Evolutionary conservation across 2,888 invertebrate genomes (phyloP).

Genomic region (Fissipunctia ypsillon): DNA sequence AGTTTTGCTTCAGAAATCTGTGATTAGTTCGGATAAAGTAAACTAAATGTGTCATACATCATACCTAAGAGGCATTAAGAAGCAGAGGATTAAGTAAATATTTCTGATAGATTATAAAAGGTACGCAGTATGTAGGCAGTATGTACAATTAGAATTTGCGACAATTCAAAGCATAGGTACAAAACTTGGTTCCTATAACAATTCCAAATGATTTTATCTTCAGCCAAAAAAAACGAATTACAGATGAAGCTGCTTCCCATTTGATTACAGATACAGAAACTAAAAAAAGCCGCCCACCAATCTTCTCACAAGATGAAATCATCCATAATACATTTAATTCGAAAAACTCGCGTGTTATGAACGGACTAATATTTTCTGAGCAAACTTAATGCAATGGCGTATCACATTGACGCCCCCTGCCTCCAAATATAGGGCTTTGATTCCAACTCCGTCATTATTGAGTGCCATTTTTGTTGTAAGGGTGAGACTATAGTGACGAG

Average conservation of each 20-base stretch:
- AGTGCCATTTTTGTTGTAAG: constrained; percentile 47
- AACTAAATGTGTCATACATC: too few relatives aligned
- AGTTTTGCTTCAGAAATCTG: too few relatives aligned
- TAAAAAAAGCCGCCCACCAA: constrained; percentile 20
- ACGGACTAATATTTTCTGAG: constrained; percentile 39
- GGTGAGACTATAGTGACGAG: constrained; percentile 33
- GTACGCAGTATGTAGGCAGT: too few relatives aligned
- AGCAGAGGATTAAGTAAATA: too few relatives aligned
- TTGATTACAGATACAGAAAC: constrained; percentile 18
- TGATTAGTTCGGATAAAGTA: too few relatives aligned
- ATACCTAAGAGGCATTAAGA: too few relatives aligned
- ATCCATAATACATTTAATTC: constrained; percentile 31
- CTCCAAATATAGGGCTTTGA: constrained; percentile 57
- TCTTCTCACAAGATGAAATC: constrained; percentile 47
- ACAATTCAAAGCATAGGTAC: too few relatives aligned
- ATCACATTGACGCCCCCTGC: constrained; percentile 61
- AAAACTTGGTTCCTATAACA: neutral
- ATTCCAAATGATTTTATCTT: too few relatives aligned
- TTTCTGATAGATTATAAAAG: too few relatives aligned
- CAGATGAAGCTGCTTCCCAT: neutral
- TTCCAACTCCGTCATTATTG: constrained; percentile 60
- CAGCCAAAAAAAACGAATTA: neutral
- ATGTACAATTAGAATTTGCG: too few relatives aligned
- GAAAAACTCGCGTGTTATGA: constrained; percentile 36
- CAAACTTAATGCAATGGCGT: constrained; percentile 46